Evolutionary conservation across 2,113 vertebrate genomes (phyloP), one percentile per base, ranked within the genome.

Genomic region (Pipa parva): DNA sequence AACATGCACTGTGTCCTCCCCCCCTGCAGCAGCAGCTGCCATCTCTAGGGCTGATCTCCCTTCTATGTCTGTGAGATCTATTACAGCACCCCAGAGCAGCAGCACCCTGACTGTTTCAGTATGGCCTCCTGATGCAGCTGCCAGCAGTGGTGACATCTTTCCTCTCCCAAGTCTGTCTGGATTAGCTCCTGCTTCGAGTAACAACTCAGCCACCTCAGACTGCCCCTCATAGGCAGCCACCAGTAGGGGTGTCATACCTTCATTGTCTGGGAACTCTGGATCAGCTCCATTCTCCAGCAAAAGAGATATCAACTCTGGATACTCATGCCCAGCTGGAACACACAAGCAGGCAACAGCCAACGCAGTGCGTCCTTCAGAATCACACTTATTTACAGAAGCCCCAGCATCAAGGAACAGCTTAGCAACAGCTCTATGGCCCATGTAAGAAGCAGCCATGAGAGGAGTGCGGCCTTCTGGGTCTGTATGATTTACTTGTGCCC

Each of bases 151-250:
- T 4, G 83, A 88, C n/a, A 77, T 75, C 3, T 84, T 83, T 1
- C 80, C 78, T 0, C 22, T 8, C 3, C 74, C 73, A 0, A 79
- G 83, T 73, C 87, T 80, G 39, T 92, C 87, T 4, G 91, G 78
- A 11, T 90, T 80, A 0, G 87, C 88, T 0, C 90, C 90, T 0
- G 87, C 87, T 64, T 92, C 89, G 25, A 92, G 65, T n/a, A 93
- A 76, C 52, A 90, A 81, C 25, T 91, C 90, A 2, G 85, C 80
- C 3, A 89, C 77, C 3, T 91, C 86, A 0, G 83, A 80, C 4
- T 89, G 84, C 18, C 88, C 89, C 72, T 91, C 86, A 5, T 88
- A 90, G 0, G 89, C 84, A 3, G 90, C 88, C 3, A 90, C 83
- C 48, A 91, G 84, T 65, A 92, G 72, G 0, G 86, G 89, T 0